Evolutionary conservation across 53 echinoderm and acorn worm species (phyloP).

Genomic region (Paracentrotus lividus): DNA sequence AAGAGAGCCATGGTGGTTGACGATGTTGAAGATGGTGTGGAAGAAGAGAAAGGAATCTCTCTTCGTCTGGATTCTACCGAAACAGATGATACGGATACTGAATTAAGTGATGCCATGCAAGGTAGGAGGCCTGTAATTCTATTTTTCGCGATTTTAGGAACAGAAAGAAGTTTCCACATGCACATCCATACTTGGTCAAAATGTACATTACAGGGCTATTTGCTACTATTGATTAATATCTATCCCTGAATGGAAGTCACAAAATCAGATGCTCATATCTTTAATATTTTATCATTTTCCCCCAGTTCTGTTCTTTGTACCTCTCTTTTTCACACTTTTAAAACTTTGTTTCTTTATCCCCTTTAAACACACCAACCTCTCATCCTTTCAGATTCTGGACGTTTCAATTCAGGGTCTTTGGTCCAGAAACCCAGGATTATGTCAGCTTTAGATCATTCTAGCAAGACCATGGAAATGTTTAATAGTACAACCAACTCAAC

Average conservation of each 20-base stretch:
- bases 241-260: too few species aligned
- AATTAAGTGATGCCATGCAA: slow-evolving; percentile 55
- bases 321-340: neutral
- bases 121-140: neutral
- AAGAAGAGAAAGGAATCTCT: slow-evolving; percentile 56
- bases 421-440: neutral
- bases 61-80: slow-evolving; percentile 66
- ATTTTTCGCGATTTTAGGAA: too few species aligned
- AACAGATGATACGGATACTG: slow-evolving; percentile 67
- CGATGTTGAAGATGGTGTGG: slow-evolving; percentile 80
- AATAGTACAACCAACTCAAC: slow-evolving; percentile 66
- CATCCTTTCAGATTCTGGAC: slow-evolving; percentile 30
- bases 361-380: neutral
- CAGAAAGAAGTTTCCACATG: too few species aligned
- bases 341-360: too few species aligned
- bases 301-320: too few species aligned
- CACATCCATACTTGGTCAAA: too few species aligned
- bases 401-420: neutral
- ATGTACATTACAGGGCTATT: too few species aligned
- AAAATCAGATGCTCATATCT: too few species aligned
- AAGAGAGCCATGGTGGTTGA: slow-evolving; percentile 80
- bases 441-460: slow-evolving; percentile 43
- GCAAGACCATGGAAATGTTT: slow-evolving; percentile 77
- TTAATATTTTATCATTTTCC: too few species aligned
- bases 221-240: too few species aligned